A percentile compares a stretch with the other conserved stretches of the same genome.
Evolutionary conservation across 2,888 invertebrate genomes (phyloP).

Genomic region (Itoplectis maculator): DNA sequence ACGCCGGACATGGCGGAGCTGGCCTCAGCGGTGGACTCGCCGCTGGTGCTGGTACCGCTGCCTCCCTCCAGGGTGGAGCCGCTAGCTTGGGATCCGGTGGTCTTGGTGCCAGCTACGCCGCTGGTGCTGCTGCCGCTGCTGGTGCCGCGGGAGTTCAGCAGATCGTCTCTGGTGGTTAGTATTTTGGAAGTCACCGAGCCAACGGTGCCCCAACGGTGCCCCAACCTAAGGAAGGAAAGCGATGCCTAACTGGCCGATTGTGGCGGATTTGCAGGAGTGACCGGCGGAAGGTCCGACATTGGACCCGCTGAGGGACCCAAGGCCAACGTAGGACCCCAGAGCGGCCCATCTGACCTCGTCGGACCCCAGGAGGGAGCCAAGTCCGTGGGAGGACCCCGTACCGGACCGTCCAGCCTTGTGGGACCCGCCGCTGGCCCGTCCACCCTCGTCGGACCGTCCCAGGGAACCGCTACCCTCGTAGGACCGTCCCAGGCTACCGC

Average conservation of each 20-base stretch:
- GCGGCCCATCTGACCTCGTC: constrained; percentile 82
- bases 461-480: constrained; percentile 83
- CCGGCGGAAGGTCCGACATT: constrained; percentile 83
- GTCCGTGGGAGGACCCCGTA: constrained; percentile 83
- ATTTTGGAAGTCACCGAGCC: too few species aligned
- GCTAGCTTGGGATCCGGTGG: constrained; percentile 84
- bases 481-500: constrained; percentile 83
- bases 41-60: constrained; percentile 83
- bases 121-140: constrained; percentile 83
- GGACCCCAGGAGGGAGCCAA: constrained; percentile 84
- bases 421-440: constrained; percentile 83
- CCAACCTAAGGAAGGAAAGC: too few species aligned
- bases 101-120: constrained; percentile 84
- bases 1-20: constrained; percentile 77
- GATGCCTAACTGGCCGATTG: background rate
- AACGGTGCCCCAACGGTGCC: too few species aligned
- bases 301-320: constrained; percentile 84
- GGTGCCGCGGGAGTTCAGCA: constrained; percentile 83
- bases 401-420: constrained; percentile 82
- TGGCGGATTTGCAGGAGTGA: constrained; percentile 76
- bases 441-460: constrained; percentile 82
- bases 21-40: constrained; percentile 83
- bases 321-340: constrained; percentile 84
- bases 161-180: constrained; percentile 83
- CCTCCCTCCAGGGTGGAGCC: constrained; percentile 83